Percentiles rank a stretch among this genome's conserved stretches.
Conservation (phyloP, 2,113 vertebrate genomes). For the Struthidea cinerea region DNA sequence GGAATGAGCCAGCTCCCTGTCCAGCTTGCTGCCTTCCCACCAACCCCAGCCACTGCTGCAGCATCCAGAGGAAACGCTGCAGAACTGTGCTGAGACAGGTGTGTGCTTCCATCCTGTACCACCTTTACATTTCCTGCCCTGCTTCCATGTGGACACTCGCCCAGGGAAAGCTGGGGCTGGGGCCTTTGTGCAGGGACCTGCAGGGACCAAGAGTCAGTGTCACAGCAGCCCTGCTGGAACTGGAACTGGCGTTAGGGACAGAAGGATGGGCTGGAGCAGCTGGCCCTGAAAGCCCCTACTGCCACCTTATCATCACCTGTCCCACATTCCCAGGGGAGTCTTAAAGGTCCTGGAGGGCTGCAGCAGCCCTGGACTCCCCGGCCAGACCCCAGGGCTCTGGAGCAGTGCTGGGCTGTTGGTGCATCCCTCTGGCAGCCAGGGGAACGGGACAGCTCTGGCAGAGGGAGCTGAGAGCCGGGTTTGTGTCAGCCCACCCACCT, state of each 20-base stretch:
- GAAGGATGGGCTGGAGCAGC: neutral
- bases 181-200: neutral
- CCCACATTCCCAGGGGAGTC: neutral
- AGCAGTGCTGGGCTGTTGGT: rapidly evolving
- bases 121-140: neutral
- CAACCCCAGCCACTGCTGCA: neutral
- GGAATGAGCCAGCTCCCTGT: rapidly evolving
- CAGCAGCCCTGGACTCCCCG: neutral
- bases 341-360: neutral
- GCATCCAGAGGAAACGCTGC: rapidly evolving
- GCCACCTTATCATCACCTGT: rapidly evolving
- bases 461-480: rapidly evolving
- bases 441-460: rapidly evolving
- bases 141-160: neutral
- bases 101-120: neutral
- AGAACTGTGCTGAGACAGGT: neutral
- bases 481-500: neutral
- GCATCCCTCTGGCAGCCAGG: neutral
- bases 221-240: neutral
- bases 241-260: neutral
- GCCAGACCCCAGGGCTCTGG: neutral
- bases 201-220: neutral
- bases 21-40: neutral
- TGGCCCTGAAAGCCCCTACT: neutral
- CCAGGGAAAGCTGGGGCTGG: neutral